Evolutionary conservation across 2,797 vertebrate genomes (phyloP).

Genomic region (Neomorphus geoffroyi): DNA sequence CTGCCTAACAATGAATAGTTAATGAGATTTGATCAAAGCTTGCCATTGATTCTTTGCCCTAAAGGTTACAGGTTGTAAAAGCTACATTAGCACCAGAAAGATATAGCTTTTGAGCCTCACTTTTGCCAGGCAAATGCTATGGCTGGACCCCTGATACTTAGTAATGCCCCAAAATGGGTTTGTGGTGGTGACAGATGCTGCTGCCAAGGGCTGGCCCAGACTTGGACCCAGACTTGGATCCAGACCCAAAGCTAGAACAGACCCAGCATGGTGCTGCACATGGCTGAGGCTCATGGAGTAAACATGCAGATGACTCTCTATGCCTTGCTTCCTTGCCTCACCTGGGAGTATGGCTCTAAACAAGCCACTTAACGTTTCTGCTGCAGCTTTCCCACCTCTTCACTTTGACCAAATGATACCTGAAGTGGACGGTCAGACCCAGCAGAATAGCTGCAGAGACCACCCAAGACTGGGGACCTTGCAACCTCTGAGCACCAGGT

Average conservation of each 20-base stretch:
- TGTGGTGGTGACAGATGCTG: background rate
- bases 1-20: background rate
- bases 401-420: background rate
- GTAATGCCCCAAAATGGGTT: background rate
- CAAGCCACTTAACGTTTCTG: background rate
- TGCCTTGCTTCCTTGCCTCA: background rate
- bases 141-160: background rate
- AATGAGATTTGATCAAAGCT: background rate
- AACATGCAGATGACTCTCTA: fast-evolving
- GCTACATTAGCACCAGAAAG: background rate
- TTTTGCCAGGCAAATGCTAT: background rate
- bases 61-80: background rate
- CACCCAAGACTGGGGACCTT: fast-evolving
- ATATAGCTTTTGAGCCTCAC: background rate
- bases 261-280: fast-evolving
- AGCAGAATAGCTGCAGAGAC: background rate
- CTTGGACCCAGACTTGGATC: too few species aligned
- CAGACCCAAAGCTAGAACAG: background rate
- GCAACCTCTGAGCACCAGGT: background rate
- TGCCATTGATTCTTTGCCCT: background rate
- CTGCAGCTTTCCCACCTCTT: background rate
- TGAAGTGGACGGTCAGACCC: background rate
- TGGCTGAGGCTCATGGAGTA: background rate
- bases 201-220: background rate
- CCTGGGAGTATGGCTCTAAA: background rate